phyloP scores from a whole-genome alignment of 1,140 invertebrate species.

The Drosophila bocki region DNA sequence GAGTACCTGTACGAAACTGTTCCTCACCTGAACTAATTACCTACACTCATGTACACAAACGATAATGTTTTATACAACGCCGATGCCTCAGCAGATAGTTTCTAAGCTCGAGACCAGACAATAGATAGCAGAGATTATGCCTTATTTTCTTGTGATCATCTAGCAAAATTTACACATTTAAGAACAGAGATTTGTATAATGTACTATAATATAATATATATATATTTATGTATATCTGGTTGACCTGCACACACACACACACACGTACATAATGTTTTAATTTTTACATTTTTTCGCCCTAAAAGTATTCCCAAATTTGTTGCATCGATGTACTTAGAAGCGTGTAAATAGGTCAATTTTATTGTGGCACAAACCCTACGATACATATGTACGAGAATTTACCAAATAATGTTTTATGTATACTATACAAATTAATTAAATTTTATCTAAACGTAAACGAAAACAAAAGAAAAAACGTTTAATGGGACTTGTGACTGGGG shows the following conservation, averaged over 20 bases:
- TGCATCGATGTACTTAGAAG: conserved; percentile 40
- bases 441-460: conserved; percentile 31
- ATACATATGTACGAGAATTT: conserved; percentile 55
- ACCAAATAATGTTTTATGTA: conserved; percentile 45
- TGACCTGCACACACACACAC: conserved; percentile 24
- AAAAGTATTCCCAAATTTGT: conserved; percentile 28
- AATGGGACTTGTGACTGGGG: neutral
- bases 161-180: conserved; percentile 37
- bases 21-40: conserved; percentile 36
- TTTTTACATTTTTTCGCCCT: neutral
- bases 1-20: conserved; percentile 38
- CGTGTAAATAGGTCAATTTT: conserved; percentile 49
- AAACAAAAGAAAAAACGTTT: neutral
- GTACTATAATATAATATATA: conserved; percentile 10
- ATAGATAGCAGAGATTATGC: conserved; percentile 47
- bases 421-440: conserved; percentile 42
- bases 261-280: neutral
- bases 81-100: conserved; percentile 23
- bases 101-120: conserved; percentile 45
- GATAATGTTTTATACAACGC: conserved; percentile 29
- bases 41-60: conserved; percentile 19
- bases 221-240: conserved; percentile 26
- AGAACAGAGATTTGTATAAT: conserved; percentile 37
- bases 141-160: conserved; percentile 61
- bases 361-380: conserved; percentile 47